Conservation (phyloP, 2,888 invertebrate genomes). For the Heliconius ismenius region DNA sequence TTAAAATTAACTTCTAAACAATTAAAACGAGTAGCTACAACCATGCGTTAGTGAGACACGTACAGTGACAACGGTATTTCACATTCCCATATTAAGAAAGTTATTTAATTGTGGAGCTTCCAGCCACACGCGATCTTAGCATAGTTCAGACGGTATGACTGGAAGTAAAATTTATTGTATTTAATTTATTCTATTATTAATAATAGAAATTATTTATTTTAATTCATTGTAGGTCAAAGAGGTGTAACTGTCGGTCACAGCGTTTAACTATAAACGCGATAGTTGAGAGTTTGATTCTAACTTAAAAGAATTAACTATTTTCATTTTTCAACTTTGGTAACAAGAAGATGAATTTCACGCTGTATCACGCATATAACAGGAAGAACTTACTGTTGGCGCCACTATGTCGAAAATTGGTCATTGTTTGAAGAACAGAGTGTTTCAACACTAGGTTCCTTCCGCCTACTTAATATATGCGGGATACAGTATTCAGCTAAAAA, state of each 20-base stretch:
- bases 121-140: conserved; percentile 41
- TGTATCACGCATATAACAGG: background rate
- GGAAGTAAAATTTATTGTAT: background rate
- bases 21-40: conserved; percentile 23
- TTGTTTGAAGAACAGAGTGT: no score
- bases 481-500: no score
- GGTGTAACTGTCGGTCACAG: no score
- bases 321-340: background rate
- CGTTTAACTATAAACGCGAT: no score
- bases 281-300: background rate
- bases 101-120: conserved; percentile 42
- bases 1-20: background rate
- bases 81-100: conserved; percentile 41
- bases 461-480: background rate
- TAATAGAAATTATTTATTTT: background rate
- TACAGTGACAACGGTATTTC: conserved; percentile 40
- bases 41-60: conserved; percentile 29
- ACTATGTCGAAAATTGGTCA: no score
- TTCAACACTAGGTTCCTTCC: background rate
- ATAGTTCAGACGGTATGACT: conserved; percentile 31
- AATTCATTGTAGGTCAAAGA: no score
- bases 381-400: background rate
- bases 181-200: no score
- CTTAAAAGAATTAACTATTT: background rate
- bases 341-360: background rate